Percentiles rank a stretch among this genome's conserved stretches.
Conservation (phyloP, 2,888 invertebrate genomes). For the Coelopa pilipes region DNA sequence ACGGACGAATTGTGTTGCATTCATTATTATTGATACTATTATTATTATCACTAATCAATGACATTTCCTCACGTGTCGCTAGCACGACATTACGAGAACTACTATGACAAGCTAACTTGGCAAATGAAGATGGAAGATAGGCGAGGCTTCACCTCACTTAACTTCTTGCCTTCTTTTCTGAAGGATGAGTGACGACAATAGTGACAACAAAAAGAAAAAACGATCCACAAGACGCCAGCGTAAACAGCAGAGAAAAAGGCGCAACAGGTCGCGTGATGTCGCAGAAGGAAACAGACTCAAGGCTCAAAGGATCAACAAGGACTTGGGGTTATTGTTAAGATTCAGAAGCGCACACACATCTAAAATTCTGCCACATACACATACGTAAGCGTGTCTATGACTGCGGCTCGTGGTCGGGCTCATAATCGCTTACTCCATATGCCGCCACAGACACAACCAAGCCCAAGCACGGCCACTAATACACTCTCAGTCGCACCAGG, state of each 20-base stretch:
- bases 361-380: too few relatives aligned
- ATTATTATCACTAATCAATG: too few relatives aligned
- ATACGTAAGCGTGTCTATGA: neutral
- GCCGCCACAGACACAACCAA: neutral
- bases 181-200: neutral
- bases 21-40: neutral
- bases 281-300: neutral
- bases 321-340: neutral
- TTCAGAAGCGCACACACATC: neutral
- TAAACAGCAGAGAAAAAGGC: neutral
- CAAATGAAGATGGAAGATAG: too few relatives aligned
- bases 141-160: too few relatives aligned
- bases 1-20: neutral
- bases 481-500: neutral
- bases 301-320: constrained; percentile 1
- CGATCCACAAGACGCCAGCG: neutral
- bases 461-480: too few relatives aligned
- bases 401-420: neutral
- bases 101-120: too few relatives aligned
- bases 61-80: too few relatives aligned
- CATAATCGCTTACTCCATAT: neutral
- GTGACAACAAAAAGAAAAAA: neutral
- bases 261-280: constrained; percentile 15
- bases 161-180: too few relatives aligned
- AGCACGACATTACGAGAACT: too few relatives aligned